These are phyloP conservation scores for Formica selysi DNA, from an alignment of 1,140 invertebrate species.

Conservation along the genomic window DNA sequence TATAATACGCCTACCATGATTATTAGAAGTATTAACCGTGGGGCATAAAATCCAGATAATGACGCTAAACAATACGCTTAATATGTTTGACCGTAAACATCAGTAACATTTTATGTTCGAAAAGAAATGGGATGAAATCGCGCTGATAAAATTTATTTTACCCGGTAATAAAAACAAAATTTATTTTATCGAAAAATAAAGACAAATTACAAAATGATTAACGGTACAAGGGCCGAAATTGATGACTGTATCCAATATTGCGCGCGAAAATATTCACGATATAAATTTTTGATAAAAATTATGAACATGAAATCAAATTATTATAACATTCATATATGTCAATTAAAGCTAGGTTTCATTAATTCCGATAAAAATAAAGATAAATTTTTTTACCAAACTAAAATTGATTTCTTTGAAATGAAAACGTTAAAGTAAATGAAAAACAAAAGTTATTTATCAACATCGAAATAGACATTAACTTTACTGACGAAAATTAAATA, in stretches of 20 bases:
- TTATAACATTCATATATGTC: background rate
- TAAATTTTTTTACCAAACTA: background rate
- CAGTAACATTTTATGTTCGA: background rate
- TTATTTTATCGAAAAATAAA: background rate
- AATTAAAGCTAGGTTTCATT: background rate
- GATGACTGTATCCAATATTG: background rate
- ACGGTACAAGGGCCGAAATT: background rate
- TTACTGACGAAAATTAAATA: background rate
- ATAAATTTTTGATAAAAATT: background rate
- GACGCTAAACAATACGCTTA: background rate
- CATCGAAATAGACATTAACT: background rate
- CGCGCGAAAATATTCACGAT: background rate
- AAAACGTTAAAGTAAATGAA: background rate
- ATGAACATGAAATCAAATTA: background rate
- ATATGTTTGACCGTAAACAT: background rate
- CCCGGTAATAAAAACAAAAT: background rate
- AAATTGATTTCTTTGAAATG: background rate
- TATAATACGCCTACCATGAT: slow-evolving; percentile 5
- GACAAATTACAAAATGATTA: slow-evolving; percentile 8
- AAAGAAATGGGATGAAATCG: background rate
- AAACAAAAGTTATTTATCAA: background rate
- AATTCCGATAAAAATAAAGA: background rate
- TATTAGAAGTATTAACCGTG: slow-evolving; percentile 23
- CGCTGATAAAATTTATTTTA: background rate
- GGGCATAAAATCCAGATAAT: background rate